phyloP scores from a whole-genome alignment of 2,888 invertebrate genomes.

The Synanthedon tipuliformis region DNA sequence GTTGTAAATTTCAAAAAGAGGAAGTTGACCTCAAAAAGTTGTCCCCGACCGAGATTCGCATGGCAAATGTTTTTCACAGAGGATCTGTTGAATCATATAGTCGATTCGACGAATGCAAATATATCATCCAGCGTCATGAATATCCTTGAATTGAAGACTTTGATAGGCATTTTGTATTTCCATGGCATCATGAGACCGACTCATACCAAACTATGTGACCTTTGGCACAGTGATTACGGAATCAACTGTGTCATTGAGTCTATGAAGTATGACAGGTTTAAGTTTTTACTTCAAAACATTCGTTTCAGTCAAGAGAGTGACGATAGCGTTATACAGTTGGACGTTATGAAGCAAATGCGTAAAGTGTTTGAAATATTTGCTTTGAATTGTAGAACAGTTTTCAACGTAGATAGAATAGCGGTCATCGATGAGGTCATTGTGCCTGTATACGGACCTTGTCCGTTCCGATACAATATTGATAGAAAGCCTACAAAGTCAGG shows the following conservation, averaged over 20 bases:
- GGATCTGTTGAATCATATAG: slow-evolving; percentile 50
- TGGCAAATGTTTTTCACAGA: slow-evolving; percentile 55
- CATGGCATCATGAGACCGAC: slow-evolving; percentile 55
- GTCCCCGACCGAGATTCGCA: slow-evolving; percentile 37
- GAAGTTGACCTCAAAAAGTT: slow-evolving; percentile 25
- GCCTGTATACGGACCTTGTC: slow-evolving; percentile 54
- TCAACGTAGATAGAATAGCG: slow-evolving; percentile 33
- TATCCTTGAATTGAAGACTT: slow-evolving; percentile 42
- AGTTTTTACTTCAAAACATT: slow-evolving; percentile 44
- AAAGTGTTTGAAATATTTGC: slow-evolving; percentile 59
- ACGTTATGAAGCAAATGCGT: slow-evolving; percentile 50
- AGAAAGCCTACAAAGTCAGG: slow-evolving; percentile 45
- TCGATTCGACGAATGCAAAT: slow-evolving; percentile 48
- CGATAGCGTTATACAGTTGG: slow-evolving; percentile 32
- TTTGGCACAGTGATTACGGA: slow-evolving; percentile 49
- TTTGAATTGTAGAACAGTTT: slow-evolving; percentile 48
- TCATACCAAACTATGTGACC: slow-evolving; percentile 42
- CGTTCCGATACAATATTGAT: slow-evolving; percentile 50
- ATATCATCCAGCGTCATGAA: slow-evolving; percentile 28
- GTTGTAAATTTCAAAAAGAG: slow-evolving; percentile 31
- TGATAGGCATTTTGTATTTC: slow-evolving; percentile 56
- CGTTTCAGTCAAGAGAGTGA: slow-evolving; percentile 38
- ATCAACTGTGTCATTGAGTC: slow-evolving; percentile 33
- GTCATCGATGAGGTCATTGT: slow-evolving; percentile 57
- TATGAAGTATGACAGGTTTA: slow-evolving; percentile 50